Conservation (phyloP, 2,888 invertebrate species). For the Cerceris rybyensis region DNA sequence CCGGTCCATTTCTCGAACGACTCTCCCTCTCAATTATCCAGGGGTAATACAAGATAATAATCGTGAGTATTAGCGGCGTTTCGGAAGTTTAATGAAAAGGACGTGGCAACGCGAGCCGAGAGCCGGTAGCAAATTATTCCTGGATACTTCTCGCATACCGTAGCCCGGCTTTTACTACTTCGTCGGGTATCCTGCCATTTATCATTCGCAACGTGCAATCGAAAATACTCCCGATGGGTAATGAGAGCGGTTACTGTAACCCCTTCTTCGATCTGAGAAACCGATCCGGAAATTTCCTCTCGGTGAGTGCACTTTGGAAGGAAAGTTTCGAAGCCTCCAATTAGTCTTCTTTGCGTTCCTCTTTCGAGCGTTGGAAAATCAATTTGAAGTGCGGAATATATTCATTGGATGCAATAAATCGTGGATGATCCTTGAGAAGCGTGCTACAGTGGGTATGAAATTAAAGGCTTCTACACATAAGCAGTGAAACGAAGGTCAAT, state of each 20-base stretch:
- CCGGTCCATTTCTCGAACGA: slow-evolving; percentile 46
- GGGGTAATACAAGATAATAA: slow-evolving; percentile 59
- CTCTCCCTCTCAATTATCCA: slow-evolving; percentile 52
- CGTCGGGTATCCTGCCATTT: slow-evolving; percentile 55
- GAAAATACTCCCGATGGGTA: slow-evolving; percentile 47
- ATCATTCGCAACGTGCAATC: slow-evolving; percentile 65
- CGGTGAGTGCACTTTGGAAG: neutral
- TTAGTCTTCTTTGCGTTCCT: too few relatives aligned
- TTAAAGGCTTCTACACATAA: too few relatives aligned
- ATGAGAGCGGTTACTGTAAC: slow-evolving; percentile 30
- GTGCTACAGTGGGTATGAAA: too few relatives aligned
- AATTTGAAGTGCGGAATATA: neutral
- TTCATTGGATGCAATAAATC: neutral
- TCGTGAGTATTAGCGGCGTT: slow-evolving; percentile 63
- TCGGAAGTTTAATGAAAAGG: slow-evolving; percentile 66
- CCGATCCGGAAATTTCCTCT: neutral
- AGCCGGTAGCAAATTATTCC: slow-evolving; percentile 63
- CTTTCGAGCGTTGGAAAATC: neutral
- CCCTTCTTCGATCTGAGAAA: neutral
- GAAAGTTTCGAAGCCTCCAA: too few relatives aligned
- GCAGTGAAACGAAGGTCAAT: too few relatives aligned
- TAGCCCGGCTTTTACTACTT: slow-evolving; percentile 55
- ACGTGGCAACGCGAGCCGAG: slow-evolving; percentile 54
- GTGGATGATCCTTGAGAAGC: too few relatives aligned
- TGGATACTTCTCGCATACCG: slow-evolving; percentile 38